Evolutionary conservation across 2,888 invertebrate genomes (phyloP).

Genomic region (Ecdyonurus torrentis): DNA sequence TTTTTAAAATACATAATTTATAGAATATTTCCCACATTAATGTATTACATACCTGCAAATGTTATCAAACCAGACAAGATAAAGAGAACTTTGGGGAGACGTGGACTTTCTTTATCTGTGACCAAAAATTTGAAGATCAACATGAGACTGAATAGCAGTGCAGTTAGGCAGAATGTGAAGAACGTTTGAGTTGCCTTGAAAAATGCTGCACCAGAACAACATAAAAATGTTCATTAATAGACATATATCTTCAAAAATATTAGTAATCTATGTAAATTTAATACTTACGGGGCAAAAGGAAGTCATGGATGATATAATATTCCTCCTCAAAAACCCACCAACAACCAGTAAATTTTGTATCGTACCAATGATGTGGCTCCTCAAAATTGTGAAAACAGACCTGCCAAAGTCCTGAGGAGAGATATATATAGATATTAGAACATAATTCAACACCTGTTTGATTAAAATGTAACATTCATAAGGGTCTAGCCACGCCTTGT

Average conservation of each 20-base stretch:
- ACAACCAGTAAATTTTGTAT: constrained; percentile 67
- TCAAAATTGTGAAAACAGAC: constrained; percentile 81
- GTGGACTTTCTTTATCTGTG: constrained; percentile 21
- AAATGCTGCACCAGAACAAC: constrained; percentile 40
- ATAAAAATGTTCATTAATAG: too few species aligned
- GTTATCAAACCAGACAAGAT: not conserved
- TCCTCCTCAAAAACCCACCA: constrained; percentile 98
- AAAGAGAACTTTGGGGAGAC: constrained; percentile 20
- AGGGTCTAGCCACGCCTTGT: constrained; percentile 8
- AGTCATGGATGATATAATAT: constrained; percentile 84
- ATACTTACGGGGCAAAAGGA: constrained; percentile 56
- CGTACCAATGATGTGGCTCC: constrained; percentile 65
- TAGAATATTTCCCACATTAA: too few species aligned
- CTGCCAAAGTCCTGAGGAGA: constrained; percentile 71
- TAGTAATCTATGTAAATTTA: not conserved
- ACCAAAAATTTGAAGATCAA: constrained; percentile 52
- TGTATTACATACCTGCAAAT: constrained; percentile 47
- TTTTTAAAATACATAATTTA: too few species aligned
- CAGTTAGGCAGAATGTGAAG: constrained; percentile 73
- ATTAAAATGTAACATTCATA: not conserved
- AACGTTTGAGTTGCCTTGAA: constrained; percentile 89
- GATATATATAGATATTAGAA: not conserved
- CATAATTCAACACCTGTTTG: not conserved
- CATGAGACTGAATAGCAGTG: constrained; percentile 57
- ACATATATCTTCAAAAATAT: too few species aligned